Percentiles rank a stretch among this genome's conserved stretches.
phyloP scores from a whole-genome alignment of 2,888 invertebrate genomes.

The Ectemnius cavifrons region DNA sequence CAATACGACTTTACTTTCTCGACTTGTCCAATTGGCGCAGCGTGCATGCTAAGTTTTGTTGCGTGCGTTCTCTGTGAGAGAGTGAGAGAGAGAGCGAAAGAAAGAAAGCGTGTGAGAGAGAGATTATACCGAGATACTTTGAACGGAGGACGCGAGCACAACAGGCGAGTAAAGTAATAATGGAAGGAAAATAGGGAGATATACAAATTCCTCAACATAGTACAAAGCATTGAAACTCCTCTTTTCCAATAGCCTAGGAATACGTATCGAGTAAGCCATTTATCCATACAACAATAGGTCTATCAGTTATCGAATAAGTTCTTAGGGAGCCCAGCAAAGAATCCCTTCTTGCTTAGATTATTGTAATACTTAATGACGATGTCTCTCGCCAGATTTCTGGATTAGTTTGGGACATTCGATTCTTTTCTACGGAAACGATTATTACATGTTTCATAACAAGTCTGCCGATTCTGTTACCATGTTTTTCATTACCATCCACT shows the following conservation, averaged over 20 bases:
- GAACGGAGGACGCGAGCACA: conserved; percentile 50
- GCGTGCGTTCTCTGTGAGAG: conserved; percentile 40
- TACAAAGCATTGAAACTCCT: conserved; percentile 77
- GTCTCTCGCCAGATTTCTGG: neutral
- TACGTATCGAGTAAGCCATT: conserved; percentile 42
- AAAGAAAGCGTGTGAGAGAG: conserved; percentile 46
- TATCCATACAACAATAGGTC: conserved; percentile 37
- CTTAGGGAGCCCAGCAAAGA: conserved; percentile 21
- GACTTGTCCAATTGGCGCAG: conserved; percentile 36
- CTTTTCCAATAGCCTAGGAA: conserved; percentile 59
- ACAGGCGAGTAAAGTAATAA: conserved; percentile 52
- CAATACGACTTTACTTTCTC: conserved; percentile 45
- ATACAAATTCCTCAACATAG: conserved; percentile 78
- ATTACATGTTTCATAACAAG: no score
- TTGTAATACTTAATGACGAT: neutral
- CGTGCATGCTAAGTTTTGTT: conserved; percentile 30
- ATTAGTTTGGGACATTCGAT: no score
- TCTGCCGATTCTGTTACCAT: neutral
- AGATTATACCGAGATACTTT: conserved; percentile 54
- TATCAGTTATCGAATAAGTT: conserved; percentile 38
- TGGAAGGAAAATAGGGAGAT: conserved; percentile 63
- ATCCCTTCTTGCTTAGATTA: neutral
- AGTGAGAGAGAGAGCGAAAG: conserved; percentile 33
- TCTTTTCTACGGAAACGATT: no score
- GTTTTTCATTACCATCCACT: no score